Evolutionary conservation across 2,113 vertebrate genomes (phyloP).

Genomic region (Aramus guarauna): DNA sequence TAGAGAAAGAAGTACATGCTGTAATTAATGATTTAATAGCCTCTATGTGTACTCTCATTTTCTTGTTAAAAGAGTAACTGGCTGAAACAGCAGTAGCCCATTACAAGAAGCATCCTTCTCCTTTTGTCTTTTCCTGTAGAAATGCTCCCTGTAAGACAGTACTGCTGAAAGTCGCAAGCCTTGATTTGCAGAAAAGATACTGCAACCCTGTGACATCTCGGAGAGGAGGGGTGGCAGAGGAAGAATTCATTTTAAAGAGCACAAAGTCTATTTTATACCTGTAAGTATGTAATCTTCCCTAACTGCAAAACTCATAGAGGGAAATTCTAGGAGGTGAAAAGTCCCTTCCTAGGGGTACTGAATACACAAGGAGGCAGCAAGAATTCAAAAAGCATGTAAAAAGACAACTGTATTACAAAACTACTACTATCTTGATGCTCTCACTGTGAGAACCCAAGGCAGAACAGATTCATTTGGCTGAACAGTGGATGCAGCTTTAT

Average conservation of each 20-base stretch:
- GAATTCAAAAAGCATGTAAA: not conserved
- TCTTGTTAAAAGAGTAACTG: slow-evolving; percentile 17
- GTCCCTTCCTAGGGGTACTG: not conserved
- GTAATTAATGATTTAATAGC: slow-evolving; percentile 49
- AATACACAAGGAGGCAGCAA: not conserved
- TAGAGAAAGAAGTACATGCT: slow-evolving; percentile 10
- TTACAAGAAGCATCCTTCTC: not conserved
- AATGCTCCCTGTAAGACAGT: not conserved
- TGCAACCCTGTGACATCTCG: not conserved
- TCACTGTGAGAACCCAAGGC: slow-evolving; percentile 44
- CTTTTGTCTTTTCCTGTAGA: slow-evolving; percentile 26
- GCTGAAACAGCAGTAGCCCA: slow-evolving; percentile 19
- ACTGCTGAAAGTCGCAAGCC: not conserved
- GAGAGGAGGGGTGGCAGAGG: not conserved
- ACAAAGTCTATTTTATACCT: not conserved
- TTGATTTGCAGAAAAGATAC: slow-evolving; percentile 33
- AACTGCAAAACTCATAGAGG: not conserved
- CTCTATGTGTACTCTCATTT: slow-evolving; percentile 29
- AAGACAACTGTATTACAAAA: not conserved
- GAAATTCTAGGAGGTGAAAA: not conserved
- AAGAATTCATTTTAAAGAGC: not conserved
- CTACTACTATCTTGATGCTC: slow-evolving; percentile 11
- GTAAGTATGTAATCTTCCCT: not conserved
- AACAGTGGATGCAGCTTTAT: slow-evolving; percentile 44
- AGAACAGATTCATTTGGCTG: slow-evolving; percentile 57